Evolutionary conservation across 1,140 invertebrate species (phyloP), one percentile per base, ranked within the genome.

Genomic region (Nasonia giraulti): DNA sequence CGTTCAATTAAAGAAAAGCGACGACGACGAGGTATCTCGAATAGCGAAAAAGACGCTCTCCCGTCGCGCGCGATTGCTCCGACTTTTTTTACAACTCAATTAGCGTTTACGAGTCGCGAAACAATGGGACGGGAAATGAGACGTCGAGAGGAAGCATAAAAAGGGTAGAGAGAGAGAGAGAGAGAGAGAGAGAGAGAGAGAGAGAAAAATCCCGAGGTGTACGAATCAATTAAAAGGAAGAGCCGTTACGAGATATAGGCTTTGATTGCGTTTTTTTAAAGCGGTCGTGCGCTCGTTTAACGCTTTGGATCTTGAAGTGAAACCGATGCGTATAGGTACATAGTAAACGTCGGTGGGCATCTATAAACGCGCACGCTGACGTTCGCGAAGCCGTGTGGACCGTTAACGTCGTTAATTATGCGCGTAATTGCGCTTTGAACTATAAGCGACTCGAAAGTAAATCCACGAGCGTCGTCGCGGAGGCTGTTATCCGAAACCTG

Each of bases 41-140:
- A 62, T 62, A n/a, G n/a, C 55, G 20, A 62, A 20, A 62, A 62
- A 44, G 10, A 7, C 40, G 40, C 40, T 7, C 17, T 6, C 17
- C 6, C 17, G 6, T 17, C 20, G 17, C 55, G 17, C 55, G 55
- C 55, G 6, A 20, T n/a, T n/a, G 55, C 17, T 73, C 11, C 3
- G 6, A 12, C 62, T 62, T 66, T 66, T 80, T 80, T 80, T 81
- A 81, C 68, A 33, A 40, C 80, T 81, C 80, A 81, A 81, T 81
- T 73, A 81, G 80, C 37, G 69, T 81, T 81, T 81, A 81, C 68
- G 80, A 69, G 55, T 50, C 27, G 76, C 76, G 76, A 62, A 62
- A 78, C 76, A 78, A 78, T 62, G 50, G 50, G 50, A 20, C 33
- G 20, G 20, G 33, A 69, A 80, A 80, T 69, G 78, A 80, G 66